Base-by-base conservation (phyloP, 2,888 invertebrate genomes). In the Thymelicus acteon region DNA sequence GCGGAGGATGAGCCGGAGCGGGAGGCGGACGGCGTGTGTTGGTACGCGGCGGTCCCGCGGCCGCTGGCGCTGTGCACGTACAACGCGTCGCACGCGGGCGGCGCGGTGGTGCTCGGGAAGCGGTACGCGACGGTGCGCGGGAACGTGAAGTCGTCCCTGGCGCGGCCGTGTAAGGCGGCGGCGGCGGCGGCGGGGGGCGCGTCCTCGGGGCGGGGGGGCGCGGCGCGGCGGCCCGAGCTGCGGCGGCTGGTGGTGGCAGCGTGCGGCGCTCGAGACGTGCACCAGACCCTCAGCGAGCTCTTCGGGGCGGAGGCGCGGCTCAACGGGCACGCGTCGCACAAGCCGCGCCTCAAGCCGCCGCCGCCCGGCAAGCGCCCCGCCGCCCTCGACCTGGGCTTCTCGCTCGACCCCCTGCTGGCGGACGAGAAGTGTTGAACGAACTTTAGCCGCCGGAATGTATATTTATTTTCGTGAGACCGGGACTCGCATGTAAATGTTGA, bases 1-100 rank as follows among this genome's bases (percentile, higher is more conserved):
- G 67, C 79, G 7, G 91, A 88, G 31, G 88, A 84, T 39, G 86
- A 85, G 58, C 86, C 87, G 52, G 82, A 87, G 75, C 84, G 80
- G 75, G 88, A 81, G 54, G 88, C 92, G 75, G 77, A 78, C 73
- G 93, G 87, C 82, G 93, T 85, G 77, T 92, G 90, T 75, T 90
- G 94, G 90, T 95, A 95, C 81, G 84, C 93, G 74, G 82, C 94
- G 31, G 94, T 95, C 72, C 95, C 95, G 73, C 95, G 96, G 73
- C 95, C 95, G 12, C 93, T 96, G 12, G 93, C 94, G 47, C 82
- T 95, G 63, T 94, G 95, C 78, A 94, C 95, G 7, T 95, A 92
- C 80, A 94, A 95, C 79, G 91, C 95, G 60, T 88, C 94, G 24
- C 95, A 95, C 80, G 91, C 95, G 58, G 95, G 95, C 62, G 92